Base-by-base conservation (phyloP, 2,888 invertebrate genomes). In the Belgica antarctica region DNA sequence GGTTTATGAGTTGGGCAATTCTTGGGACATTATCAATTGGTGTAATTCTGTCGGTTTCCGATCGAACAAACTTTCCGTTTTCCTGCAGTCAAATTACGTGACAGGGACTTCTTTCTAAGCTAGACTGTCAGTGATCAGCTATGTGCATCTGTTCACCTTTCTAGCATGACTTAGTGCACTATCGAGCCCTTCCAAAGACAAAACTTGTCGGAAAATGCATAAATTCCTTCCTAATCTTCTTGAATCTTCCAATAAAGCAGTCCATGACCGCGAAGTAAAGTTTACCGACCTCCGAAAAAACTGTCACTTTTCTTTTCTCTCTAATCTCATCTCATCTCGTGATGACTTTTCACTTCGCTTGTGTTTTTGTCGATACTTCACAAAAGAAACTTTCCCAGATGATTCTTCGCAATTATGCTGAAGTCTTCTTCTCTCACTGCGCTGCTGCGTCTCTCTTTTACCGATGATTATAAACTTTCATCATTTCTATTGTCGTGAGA, bases 291-390 rank as follows among this genome's bases (percentile, higher is more conserved):
- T 7, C 52, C 52, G 3, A 4, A 15, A 41, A 41, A 41, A 15
- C 41, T 41, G 41, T 41, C 41, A 41, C 2, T 3, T 15, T 41
- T 41, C n/a, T n/a, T n/a, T n/a, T n/a, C n/a, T n/a, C n/a, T n/a
- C n/a, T n/a, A n/a, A n/a, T n/a, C 12, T 31, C 19, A 17, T 52
- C 22, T 52, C 52, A 10, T 52, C 52, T 22, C 22, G 8, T 52
- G 22, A 52, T 52, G 17, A 22, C 52, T 52, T n/a, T 52, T 52
- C 22, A 22, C 52, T 52, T 52, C n/a, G 1, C 52, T 52, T 52
- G 17, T 52, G 5, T 22, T 22, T 52, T 22, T 52, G 17, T 52
- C 22, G 52, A 52, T 52, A 22, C 22, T 52, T 52, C 52, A 52
- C 52, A 31, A 8, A 31, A 31, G 34, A 31, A 8, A 31, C 12